Evolutionary conservation across 2,797 vertebrate genomes (phyloP).

Genomic region (Micromesistius poutassou): DNA sequence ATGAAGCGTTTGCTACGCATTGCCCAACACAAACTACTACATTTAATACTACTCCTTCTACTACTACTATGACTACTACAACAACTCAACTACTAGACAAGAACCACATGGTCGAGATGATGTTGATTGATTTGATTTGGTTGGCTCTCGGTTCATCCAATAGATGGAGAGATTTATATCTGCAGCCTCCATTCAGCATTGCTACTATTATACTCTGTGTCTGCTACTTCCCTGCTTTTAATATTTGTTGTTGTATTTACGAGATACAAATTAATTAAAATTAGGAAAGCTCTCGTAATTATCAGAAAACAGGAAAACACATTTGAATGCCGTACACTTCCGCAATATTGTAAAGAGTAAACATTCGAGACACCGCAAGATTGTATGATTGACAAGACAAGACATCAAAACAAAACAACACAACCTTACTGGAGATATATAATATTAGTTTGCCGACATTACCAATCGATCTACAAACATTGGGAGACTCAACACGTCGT

Average conservation of each 20-base stretch:
- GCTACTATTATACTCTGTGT: not conserved
- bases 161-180: not conserved
- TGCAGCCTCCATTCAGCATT: not conserved
- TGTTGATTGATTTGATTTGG: too few species aligned
- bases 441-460: not conserved
- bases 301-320: not conserved
- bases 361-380: not conserved
- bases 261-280: not conserved
- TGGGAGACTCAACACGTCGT: not conserved
- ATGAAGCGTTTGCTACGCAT: too few species aligned
- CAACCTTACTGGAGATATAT: not conserved
- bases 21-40: too few species aligned
- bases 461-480: not conserved
- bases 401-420: not conserved
- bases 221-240: not conserved
- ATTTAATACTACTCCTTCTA: not conserved
- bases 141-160: not conserved
- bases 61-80: not conserved
- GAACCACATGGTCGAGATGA: too few species aligned
- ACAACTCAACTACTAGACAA: not conserved
- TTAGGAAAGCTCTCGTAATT: too few species aligned
- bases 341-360: not conserved
- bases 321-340: not conserved
- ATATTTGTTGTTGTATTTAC: not conserved
- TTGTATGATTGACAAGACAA: not conserved